These are phyloP conservation scores for Dolichotis patagonum DNA, from an alignment of 2,113 vertebrate genomes.

Conservation along the genomic window DNA sequence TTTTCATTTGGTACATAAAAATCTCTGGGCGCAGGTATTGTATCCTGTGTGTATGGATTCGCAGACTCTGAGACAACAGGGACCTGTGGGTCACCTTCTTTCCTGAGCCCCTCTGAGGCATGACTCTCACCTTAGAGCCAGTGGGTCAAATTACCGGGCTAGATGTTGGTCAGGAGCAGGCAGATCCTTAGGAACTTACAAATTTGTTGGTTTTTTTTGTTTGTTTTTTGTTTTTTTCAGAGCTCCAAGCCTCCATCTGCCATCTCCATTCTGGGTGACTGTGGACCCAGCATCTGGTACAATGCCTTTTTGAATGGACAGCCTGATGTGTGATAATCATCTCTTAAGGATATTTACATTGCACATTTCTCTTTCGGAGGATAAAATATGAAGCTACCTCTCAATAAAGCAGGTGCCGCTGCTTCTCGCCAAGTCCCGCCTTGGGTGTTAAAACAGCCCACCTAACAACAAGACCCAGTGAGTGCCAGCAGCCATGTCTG, in stretches of 20 bases:
- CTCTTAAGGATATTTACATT: constrained; percentile 48
- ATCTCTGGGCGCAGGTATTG: background rate
- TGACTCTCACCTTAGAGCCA: background rate
- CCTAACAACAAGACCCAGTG: constrained; percentile 1
- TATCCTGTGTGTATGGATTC: background rate
- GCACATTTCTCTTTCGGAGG: constrained; percentile 50
- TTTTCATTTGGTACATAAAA: constrained; percentile 25
- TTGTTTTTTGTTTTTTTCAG: too few relatives aligned
- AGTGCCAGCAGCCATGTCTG: constrained; percentile 67
- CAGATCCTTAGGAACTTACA: constrained; percentile 4
- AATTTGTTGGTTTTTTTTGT: too few relatives aligned
- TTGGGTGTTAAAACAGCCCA: constrained; percentile 67
- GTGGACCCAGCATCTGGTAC: background rate
- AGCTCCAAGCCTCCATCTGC: constrained; percentile 68
- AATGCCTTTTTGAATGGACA: constrained; percentile 52
- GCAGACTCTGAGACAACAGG: background rate
- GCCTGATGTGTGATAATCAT: constrained; percentile 50
- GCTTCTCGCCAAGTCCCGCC: constrained; percentile 63
- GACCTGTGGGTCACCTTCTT: background rate
- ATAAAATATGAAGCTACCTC: constrained; percentile 69
- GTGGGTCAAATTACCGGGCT: background rate
- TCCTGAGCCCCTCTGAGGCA: background rate
- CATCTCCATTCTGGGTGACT: constrained; percentile 50
- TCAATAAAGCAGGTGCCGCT: constrained; percentile 64
- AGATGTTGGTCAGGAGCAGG: background rate